Evolutionary conservation across 2,888 invertebrate species (phyloP).

Genomic region (Ophonus ardosiacus): DNA sequence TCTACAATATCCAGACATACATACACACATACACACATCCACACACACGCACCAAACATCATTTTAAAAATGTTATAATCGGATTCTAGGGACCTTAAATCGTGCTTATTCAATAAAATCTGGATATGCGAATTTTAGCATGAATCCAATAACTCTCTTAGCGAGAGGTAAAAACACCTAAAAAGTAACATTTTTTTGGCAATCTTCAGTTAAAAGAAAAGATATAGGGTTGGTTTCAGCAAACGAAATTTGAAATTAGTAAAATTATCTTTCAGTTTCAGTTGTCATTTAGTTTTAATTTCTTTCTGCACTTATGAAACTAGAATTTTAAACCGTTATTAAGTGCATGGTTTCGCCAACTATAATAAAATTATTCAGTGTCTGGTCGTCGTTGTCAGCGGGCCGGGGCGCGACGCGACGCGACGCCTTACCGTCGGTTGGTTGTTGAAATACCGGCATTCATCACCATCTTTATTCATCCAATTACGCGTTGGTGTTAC

Average conservation of each 20-base stretch:
- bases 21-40: no score
- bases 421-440: neutral
- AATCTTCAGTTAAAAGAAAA: neutral
- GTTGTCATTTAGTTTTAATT: neutral
- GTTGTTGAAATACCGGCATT: constrained; percentile 10
- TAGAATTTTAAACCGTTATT: neutral
- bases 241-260: neutral
- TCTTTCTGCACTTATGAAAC: neutral
- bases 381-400: neutral
- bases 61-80: no score
- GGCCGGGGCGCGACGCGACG: neutral
- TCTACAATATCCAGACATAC: no score
- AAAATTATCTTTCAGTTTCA: neutral
- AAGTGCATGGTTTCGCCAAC: neutral
- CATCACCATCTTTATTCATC: constrained; percentile 73
- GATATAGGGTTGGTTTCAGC: neutral
- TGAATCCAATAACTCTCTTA: no score
- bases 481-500: constrained; percentile 74
- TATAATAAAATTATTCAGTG: neutral
- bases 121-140: no score
- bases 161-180: no score
- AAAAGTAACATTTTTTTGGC: neutral
- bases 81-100: no score
- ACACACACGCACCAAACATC: no score
- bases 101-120: no score